These are phyloP conservation scores for Leptogaster cylindrica DNA, from an alignment of 2,888 invertebrate species.

Conservation along the genomic window DNA sequence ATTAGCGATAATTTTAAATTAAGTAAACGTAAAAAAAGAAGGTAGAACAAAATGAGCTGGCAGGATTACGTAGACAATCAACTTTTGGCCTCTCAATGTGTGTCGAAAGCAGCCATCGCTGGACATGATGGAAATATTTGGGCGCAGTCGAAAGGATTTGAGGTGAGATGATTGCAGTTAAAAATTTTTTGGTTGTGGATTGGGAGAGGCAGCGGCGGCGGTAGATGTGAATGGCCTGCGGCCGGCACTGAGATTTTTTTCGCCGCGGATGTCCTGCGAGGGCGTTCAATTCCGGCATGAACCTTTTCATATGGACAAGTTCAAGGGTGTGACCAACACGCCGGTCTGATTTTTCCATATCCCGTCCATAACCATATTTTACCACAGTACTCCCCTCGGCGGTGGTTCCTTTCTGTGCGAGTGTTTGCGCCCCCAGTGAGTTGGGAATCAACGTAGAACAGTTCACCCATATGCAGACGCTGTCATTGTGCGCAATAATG, in stretches of 20 bases:
- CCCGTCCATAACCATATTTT: constrained; percentile 43
- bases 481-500: constrained; percentile 40
- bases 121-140: constrained; percentile 95
- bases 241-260: too few relatives aligned
- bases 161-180: constrained; percentile 71
- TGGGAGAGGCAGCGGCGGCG: background rate
- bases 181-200: background rate
- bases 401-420: background rate
- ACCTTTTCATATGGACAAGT: constrained; percentile 52
- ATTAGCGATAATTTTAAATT: constrained; percentile 22
- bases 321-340: constrained; percentile 61
- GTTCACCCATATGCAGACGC: background rate
- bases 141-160: constrained; percentile 92
- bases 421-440: constrained; percentile 1
- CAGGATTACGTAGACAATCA: constrained; percentile 98
- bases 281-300: background rate
- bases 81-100: constrained; percentile 93
- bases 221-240: too few relatives aligned
- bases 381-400: constrained; percentile 27
- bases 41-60: constrained; percentile 81
- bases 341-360: constrained; percentile 45
- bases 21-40: constrained; percentile 44
- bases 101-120: constrained; percentile 92
- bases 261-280: background rate
- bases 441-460: too few relatives aligned